Percentiles rank a stretch among this genome's conserved stretches.
Evolutionary conservation across 2,888 invertebrate species (phyloP).

Genomic region (Thera obeliscata): DNA sequence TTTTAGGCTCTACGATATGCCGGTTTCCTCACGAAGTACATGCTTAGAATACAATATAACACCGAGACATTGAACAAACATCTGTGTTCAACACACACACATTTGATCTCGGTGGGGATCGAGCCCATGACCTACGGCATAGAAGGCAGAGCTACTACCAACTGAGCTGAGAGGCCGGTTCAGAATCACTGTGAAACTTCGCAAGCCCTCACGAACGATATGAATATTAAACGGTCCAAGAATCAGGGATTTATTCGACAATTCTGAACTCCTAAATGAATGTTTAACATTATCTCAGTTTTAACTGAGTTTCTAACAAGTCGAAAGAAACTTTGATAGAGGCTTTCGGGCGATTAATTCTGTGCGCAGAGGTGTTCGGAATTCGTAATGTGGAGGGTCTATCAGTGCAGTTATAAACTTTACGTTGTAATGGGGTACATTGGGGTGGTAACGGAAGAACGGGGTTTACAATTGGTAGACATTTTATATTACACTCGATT

Average conservation of each 20-base stretch:
- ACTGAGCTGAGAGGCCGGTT: not conserved
- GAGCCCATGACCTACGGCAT: too few relatives aligned
- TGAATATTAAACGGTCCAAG: conserved; percentile 83
- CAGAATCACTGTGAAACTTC: conserved; percentile 21
- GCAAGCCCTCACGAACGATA: conserved; percentile 54
- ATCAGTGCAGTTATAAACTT: conserved; percentile 28
- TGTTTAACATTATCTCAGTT: conserved; percentile 84
- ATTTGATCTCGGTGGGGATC: too few relatives aligned
- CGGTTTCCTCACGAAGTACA: too few relatives aligned
- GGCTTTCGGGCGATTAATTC: conserved; percentile 82
- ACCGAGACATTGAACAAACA: too few relatives aligned
- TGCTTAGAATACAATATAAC: too few relatives aligned
- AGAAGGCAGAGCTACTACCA: too few relatives aligned
- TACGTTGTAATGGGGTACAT: conserved; percentile 30
- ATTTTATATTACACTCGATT: not conserved
- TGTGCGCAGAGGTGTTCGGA: conserved; percentile 76
- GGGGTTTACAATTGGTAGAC: conserved; percentile 9
- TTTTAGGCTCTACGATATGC: too few relatives aligned
- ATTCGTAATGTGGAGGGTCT: conserved; percentile 73
- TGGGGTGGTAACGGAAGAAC: conserved; percentile 16
- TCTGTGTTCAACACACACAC: too few relatives aligned
- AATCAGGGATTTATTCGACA: conserved; percentile 82
- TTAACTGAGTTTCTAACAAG: conserved; percentile 79
- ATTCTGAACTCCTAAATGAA: conserved; percentile 82
- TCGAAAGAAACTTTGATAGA: conserved; percentile 83